Conservation (phyloP, 35 echinoderm and acorn worm species). For the Apostichopus parvimensis region DNA sequence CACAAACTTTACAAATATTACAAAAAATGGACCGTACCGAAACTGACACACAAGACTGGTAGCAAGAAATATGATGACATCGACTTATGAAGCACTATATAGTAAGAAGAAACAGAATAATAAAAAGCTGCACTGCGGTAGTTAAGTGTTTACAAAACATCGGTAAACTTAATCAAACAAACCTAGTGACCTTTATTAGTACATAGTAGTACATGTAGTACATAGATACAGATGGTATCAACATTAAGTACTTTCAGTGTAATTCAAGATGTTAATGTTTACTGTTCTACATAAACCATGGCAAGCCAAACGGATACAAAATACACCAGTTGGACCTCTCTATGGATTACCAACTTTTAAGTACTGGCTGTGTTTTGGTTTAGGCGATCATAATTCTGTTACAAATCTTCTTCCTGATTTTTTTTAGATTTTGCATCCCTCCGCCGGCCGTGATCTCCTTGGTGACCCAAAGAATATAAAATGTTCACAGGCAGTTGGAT, state of each 20-base stretch:
- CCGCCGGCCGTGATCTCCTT: too few species aligned
- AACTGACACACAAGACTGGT: background rate
- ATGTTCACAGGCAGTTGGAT: too few species aligned
- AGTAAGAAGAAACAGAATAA: background rate
- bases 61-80: constrained; percentile 34
- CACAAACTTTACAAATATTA: constrained; percentile 30
- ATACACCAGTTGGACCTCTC: too few species aligned
- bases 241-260: background rate
- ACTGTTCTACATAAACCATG: too few species aligned
- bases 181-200: background rate
- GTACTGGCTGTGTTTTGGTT: too few species aligned
- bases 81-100: background rate
- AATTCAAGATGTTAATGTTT: too few species aligned
- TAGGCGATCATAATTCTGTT: too few species aligned
- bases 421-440: too few species aligned
- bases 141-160: background rate
- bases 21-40: constrained; percentile 10
- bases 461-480: too few species aligned
- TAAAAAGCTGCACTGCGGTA: constrained; percentile 16
- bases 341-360: too few species aligned
- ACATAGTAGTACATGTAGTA: background rate
- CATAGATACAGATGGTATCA: background rate
- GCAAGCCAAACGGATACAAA: too few species aligned
- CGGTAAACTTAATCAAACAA: background rate
- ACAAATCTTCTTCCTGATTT: too few species aligned